phyloP scores from a whole-genome alignment of 2,888 invertebrate genomes.

The Cryptus armator region DNA sequence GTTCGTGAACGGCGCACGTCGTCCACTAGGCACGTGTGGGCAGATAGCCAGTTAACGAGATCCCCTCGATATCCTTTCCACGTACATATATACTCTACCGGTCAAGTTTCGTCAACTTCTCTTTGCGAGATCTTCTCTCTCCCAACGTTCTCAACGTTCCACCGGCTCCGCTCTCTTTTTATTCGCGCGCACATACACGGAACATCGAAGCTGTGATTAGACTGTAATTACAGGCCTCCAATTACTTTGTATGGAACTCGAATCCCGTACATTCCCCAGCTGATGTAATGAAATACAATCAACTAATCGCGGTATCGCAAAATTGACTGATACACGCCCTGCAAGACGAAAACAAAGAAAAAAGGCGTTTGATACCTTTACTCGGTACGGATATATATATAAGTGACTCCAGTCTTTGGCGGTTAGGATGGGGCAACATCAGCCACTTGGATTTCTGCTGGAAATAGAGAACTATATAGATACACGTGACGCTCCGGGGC shows the following conservation, averaged over 20 bases:
- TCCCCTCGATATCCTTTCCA: conserved; percentile 71
- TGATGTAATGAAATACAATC: neutral
- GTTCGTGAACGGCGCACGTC: conserved; percentile 64
- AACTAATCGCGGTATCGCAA: neutral
- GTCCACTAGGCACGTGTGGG: conserved; percentile 72
- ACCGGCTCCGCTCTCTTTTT: conserved; percentile 5
- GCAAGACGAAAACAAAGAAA: conserved; percentile 9
- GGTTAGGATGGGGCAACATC: conserved; percentile 29
- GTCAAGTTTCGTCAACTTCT: conserved; percentile 66
- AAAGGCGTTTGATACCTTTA: conserved; percentile 24
- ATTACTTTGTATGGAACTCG: conserved; percentile 46
- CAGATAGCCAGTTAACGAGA: conserved; percentile 78
- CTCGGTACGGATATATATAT: neutral
- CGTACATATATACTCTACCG: conserved; percentile 35
- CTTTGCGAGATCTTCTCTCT: conserved; percentile 2
- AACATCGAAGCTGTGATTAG: conserved; percentile 60
- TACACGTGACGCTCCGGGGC: conserved; percentile 60
- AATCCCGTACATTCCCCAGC: neutral
- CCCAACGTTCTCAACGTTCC: conserved; percentile 24
- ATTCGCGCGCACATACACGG: conserved; percentile 16
- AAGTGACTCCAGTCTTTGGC: conserved; percentile 36
- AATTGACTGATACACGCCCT: neutral
- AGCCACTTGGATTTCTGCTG: conserved; percentile 1
- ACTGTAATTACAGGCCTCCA: conserved; percentile 62
- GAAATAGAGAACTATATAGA: conserved; percentile 5